phyloP scores from a whole-genome alignment of 2,113 vertebrate genomes.

The Microcebus lehilahytsara region DNA sequence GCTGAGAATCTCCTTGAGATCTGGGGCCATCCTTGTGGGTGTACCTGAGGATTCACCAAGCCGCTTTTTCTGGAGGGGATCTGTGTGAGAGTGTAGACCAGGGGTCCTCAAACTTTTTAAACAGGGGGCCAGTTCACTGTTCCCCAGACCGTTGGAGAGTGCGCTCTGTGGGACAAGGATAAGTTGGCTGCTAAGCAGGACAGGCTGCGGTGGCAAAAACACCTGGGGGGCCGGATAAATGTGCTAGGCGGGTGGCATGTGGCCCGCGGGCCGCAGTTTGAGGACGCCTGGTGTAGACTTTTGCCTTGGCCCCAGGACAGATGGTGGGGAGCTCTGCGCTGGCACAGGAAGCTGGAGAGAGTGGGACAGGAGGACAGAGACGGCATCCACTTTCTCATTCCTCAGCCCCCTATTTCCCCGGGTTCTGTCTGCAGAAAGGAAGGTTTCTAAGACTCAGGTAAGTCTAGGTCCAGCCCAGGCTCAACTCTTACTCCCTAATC shows the following conservation, averaged over 20 bases:
- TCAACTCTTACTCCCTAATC: neutral
- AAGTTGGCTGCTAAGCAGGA: too few relatives aligned
- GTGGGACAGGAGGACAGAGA: neutral
- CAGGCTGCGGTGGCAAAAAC: too few relatives aligned
- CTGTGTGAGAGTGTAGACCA: accelerated
- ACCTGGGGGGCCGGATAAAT: too few relatives aligned
- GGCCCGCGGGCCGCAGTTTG: too few relatives aligned
- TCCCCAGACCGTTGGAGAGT: too few relatives aligned
- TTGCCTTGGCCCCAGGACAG: neutral
- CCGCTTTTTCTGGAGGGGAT: neutral
- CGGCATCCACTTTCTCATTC: neutral
- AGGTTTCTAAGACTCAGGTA: neutral
- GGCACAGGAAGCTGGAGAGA: neutral
- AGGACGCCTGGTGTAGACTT: neutral
- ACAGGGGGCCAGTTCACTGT: too few relatives aligned
- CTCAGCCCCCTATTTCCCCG: neutral
- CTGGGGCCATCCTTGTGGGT: neutral
- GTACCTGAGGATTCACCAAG: neutral
- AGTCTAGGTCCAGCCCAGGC: neutral
- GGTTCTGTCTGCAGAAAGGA: neutral
- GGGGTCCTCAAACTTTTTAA: too few relatives aligned
- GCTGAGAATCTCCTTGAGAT: neutral
- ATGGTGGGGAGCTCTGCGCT: neutral
- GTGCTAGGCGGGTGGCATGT: too few relatives aligned
- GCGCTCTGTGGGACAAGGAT: too few relatives aligned